These are phyloP conservation scores for Pagrus major DNA, from an alignment of 2,113 vertebrate genomes.

Conservation along the genomic window DNA sequence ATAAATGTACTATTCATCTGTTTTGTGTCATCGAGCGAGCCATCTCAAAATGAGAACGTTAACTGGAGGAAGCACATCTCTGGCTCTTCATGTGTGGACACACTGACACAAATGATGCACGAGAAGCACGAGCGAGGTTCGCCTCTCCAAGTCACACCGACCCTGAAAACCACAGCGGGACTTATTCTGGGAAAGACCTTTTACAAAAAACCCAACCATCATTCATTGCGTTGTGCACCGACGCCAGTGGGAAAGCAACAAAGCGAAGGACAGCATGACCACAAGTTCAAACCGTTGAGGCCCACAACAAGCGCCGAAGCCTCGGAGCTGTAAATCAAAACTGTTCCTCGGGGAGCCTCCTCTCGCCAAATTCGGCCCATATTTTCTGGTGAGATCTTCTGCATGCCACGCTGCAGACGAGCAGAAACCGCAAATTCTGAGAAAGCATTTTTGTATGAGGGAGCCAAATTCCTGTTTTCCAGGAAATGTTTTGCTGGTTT, in stretches of 20 bases:
- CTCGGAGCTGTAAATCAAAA: conserved; percentile 59
- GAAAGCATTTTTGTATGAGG: conserved; percentile 58
- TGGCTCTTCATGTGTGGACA: conserved; percentile 21
- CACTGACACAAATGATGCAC: conserved; percentile 36
- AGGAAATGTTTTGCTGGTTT: conserved; percentile 71
- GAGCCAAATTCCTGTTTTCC: conserved; percentile 53
- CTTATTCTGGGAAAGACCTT: conserved; percentile 73
- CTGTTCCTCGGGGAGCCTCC: conserved; percentile 39
- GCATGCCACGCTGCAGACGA: conserved; percentile 42
- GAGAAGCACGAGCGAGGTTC: conserved; percentile 10
- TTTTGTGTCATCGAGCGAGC: not conserved
- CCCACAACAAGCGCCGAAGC: conserved; percentile 50
- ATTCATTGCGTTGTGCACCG: conserved; percentile 42
- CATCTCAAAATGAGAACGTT: not conserved
- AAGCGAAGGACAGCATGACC: conserved; percentile 52
- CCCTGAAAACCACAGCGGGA: conserved; percentile 58
- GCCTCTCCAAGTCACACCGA: conserved; percentile 58
- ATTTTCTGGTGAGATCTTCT: conserved; percentile 52
- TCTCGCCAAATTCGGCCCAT: conserved; percentile 42
- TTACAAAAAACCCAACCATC: conserved; percentile 57
- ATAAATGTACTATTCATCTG: not conserved
- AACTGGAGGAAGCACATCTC: conserved; percentile 41
- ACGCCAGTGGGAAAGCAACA: conserved; percentile 56
- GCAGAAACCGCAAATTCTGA: conserved; percentile 58
- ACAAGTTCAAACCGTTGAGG: conserved; percentile 35